phyloP scores from a whole-genome alignment of 1,140 invertebrate genomes.

The Wiebesia pumilae region DNA sequence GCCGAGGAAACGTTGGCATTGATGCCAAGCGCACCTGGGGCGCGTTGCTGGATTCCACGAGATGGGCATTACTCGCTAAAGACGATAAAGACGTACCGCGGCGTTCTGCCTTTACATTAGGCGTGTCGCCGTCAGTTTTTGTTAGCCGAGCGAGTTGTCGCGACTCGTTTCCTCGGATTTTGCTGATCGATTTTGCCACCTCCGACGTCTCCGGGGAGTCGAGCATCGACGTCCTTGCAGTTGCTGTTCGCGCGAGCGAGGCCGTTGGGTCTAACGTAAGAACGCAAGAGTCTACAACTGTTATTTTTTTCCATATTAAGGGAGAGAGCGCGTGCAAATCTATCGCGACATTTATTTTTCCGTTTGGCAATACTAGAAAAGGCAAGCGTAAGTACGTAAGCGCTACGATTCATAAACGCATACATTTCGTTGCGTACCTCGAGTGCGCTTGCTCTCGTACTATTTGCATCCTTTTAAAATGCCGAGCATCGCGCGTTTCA shows the following conservation, averaged over 20 bases:
- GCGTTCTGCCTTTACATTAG: too few relatives aligned
- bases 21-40: too few relatives aligned
- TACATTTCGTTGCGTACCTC: background rate
- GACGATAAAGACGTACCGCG: too few relatives aligned
- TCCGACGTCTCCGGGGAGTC: too few relatives aligned
- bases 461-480: too few relatives aligned
- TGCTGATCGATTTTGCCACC: too few relatives aligned
- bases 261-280: background rate
- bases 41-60: conserved; percentile 13
- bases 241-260: background rate
- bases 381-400: background rate
- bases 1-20: too few relatives aligned
- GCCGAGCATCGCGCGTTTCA: background rate
- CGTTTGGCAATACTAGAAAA: background rate
- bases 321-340: background rate
- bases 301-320: background rate
- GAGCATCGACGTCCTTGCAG: background rate
- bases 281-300: background rate
- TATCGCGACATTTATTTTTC: background rate
- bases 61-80: background rate
- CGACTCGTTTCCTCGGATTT: background rate
- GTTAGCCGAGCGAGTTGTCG: too few relatives aligned
- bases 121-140: too few relatives aligned
- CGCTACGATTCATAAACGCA: background rate
- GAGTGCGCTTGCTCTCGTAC: background rate